Percentiles rank a stretch among this genome's conserved stretches.
phyloP scores from a whole-genome alignment of 2,113 vertebrate genomes.

The Pampusana beccarii region DNA sequence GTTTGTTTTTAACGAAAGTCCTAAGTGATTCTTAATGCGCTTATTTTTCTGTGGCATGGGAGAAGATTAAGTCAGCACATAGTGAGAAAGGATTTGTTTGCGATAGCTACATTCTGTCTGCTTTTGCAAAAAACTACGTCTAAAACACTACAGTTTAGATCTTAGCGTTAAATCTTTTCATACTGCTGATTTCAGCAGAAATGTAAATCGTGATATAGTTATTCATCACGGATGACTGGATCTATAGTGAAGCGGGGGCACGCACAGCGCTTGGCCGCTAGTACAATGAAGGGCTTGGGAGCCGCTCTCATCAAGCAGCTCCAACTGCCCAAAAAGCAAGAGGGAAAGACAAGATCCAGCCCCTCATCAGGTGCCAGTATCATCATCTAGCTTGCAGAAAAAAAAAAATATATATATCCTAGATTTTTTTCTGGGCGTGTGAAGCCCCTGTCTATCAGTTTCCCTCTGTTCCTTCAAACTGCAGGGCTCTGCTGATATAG shows the following conservation, averaged over 20 bases:
- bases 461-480: neutral
- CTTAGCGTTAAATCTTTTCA: neutral
- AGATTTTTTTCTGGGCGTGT: neutral
- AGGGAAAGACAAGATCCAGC: neutral
- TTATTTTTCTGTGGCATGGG: neutral
- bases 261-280: neutral
- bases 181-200: conserved; percentile 19
- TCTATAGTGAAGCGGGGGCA: neutral
- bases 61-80: neutral
- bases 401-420: no score
- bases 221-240: neutral
- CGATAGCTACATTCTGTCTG: neutral
- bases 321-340: neutral
- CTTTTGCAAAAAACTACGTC: neutral
- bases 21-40: neutral
- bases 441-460: neutral
- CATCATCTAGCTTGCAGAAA: neutral
- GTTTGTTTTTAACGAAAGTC: neutral
- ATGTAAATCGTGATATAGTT: neutral
- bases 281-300: neutral
- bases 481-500: neutral
- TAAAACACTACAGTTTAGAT: neutral
- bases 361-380: neutral
- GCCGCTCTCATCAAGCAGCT: neutral
- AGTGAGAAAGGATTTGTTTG: neutral